Evolutionary conservation across 53 echinoderm and acorn worm species (phyloP).

Genomic region (Pentamera pediparva): DNA sequence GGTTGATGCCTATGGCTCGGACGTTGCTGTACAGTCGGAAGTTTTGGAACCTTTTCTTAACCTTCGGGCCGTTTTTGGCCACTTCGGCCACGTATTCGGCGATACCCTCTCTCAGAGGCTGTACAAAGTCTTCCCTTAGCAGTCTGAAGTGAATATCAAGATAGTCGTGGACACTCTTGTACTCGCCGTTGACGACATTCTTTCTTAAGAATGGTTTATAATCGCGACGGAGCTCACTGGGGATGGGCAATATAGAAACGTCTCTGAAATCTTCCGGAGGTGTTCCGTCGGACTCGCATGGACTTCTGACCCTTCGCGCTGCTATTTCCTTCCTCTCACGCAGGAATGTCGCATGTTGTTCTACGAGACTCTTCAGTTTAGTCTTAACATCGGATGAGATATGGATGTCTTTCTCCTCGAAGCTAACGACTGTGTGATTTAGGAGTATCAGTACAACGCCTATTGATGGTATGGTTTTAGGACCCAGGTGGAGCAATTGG

Average conservation of each 20-base stretch:
- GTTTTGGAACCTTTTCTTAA: conserved; percentile 41
- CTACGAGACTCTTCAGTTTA: not conserved
- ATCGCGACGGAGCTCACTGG: conserved; percentile 38
- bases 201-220: conserved; percentile 23
- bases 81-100: conserved; percentile 38
- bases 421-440: not conserved
- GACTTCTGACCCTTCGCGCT: not conserved
- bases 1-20: conserved; percentile 27
- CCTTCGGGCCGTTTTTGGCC: conserved; percentile 14
- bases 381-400: not conserved
- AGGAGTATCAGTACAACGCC: not conserved
- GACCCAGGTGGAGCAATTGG: not conserved
- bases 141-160: conserved; percentile 66
- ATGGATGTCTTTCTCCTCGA: conserved; percentile 5
- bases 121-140: conserved; percentile 79
- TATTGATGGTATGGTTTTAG: not conserved
- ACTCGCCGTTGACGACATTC: conserved; percentile 39
- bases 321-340: not conserved
- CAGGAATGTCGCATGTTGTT: not conserved
- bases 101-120: conserved; percentile 70
- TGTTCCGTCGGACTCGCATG: not conserved
- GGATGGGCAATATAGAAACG: conserved; percentile 46
- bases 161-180: conserved; percentile 47
- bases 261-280: conserved; percentile 37
- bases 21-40: conserved; percentile 47